A percentile compares a stretch with the other conserved stretches of the same genome.
Conservation (phyloP, 37 sponge, comb jelly and placozoan genomes). For the Amphimedon queenslandica region DNA sequence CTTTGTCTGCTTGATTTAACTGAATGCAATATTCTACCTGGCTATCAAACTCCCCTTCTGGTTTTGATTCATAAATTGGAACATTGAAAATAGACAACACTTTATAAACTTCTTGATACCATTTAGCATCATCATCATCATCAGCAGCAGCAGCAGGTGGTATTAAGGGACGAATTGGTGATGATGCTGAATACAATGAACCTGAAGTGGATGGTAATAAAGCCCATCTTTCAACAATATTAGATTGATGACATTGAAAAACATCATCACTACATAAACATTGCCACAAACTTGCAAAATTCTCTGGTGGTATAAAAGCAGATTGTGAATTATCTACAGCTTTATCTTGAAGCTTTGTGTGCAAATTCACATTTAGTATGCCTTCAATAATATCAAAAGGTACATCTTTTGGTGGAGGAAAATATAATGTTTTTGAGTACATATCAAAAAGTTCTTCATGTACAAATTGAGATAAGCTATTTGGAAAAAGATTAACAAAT, state of each 20-base stretch:
- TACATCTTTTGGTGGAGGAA: neutral
- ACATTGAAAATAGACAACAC: neutral
- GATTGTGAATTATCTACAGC: neutral
- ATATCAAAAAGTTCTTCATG: slow-evolving; percentile 26
- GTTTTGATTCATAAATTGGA: neutral
- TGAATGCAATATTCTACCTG: too few relatives aligned
- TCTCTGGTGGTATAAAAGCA: neutral
- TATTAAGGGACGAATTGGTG: neutral
- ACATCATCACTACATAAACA: neutral
- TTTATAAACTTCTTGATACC: neutral
- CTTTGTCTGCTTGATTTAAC: neutral
- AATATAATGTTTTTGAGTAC: neutral
- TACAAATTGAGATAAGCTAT: slow-evolving; percentile 8
- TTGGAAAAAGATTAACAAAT: neutral
- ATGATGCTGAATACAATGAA: neutral
- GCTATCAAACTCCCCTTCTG: too few relatives aligned
- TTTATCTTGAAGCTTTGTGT: neutral
- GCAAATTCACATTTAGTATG: neutral
- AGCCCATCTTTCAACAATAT: neutral
- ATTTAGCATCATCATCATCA: neutral
- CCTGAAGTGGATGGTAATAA: neutral
- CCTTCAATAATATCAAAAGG: neutral
- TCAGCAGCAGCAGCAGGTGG: neutral
- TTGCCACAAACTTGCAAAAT: neutral
- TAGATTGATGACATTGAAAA: neutral